Conservation (phyloP, 2,113 vertebrate species). For the Marcusenius ussheri region DNA sequence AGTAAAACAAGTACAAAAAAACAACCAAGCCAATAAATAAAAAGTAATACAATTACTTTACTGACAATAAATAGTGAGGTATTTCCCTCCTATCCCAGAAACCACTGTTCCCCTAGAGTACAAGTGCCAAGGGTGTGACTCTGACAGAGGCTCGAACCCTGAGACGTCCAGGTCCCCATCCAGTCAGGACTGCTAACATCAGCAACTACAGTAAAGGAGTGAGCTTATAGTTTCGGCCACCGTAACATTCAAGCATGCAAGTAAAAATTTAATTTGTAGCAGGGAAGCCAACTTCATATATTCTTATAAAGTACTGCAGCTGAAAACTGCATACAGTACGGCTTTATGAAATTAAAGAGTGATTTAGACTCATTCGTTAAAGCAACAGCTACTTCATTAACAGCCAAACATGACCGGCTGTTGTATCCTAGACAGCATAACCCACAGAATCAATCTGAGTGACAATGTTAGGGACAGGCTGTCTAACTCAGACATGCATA, state of each 20-base stretch:
- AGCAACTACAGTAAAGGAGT: background rate
- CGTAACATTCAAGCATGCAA: background rate
- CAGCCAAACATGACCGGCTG: background rate
- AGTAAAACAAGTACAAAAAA: background rate
- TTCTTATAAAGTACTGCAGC: background rate
- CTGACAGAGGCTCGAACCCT: slow-evolving; percentile 23
- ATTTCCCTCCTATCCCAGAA: slow-evolving; percentile 22
- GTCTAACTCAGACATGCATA: background rate
- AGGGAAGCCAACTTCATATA: background rate
- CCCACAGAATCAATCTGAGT: background rate
- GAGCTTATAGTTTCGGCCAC: background rate
- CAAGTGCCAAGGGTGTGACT: slow-evolving; percentile 22
- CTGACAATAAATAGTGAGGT: slow-evolving; percentile 24
- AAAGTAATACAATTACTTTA: slow-evolving; percentile 25
- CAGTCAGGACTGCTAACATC: background rate
- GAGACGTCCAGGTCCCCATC: slow-evolving; percentile 30
- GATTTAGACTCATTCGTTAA: background rate
- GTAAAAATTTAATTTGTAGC: background rate
- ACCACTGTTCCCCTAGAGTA: background rate
- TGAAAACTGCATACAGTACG: background rate
- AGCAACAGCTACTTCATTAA: background rate
- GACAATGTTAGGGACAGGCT: background rate
- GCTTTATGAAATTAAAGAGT: background rate
- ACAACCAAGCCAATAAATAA: slow-evolving; percentile 23
- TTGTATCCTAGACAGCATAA: background rate